A percentile compares a stretch with the other conserved stretches of the same genome.
Evolutionary conservation across 2,888 invertebrate genomes (phyloP).

Genomic region (Anthophora plumipes): DNA sequence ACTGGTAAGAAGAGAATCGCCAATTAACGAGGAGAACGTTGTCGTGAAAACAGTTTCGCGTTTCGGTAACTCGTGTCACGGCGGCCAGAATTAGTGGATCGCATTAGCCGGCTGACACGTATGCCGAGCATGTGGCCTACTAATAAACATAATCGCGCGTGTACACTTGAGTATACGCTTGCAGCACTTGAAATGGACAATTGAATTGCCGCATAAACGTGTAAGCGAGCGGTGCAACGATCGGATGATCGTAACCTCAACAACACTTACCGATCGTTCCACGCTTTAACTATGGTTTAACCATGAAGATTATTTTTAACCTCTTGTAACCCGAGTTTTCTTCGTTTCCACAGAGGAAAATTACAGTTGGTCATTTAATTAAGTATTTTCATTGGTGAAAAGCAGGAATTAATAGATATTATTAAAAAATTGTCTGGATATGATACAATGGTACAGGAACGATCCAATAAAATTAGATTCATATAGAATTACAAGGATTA

Average conservation of each 20-base stretch:
- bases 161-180: constrained; percentile 50
- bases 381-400: too few species aligned
- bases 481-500: too few species aligned
- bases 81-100: constrained; percentile 35
- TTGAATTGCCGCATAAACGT: constrained; percentile 53
- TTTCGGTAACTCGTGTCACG: constrained; percentile 35
- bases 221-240: constrained; percentile 34
- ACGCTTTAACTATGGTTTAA: constrained; percentile 12
- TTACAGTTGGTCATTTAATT: too few species aligned
- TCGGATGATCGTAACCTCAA: constrained; percentile 36
- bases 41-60: constrained; percentile 32
- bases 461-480: too few species aligned
- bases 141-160: constrained; percentile 65
- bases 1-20: constrained; percentile 25
- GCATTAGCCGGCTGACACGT: constrained; percentile 37
- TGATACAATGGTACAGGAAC: too few species aligned
- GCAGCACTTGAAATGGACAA: constrained; percentile 52
- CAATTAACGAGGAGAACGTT: constrained; percentile 37
- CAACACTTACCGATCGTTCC: constrained; percentile 13
- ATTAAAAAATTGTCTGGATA: too few species aligned
- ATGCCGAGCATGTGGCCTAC: constrained; percentile 30
- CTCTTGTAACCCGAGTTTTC: too few species aligned
- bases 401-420: too few species aligned
- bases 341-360: too few species aligned
- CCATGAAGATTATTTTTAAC: neutral